Evolutionary conservation across 1,140 invertebrate species (phyloP).

Genomic region (Bombus impatiens): DNA sequence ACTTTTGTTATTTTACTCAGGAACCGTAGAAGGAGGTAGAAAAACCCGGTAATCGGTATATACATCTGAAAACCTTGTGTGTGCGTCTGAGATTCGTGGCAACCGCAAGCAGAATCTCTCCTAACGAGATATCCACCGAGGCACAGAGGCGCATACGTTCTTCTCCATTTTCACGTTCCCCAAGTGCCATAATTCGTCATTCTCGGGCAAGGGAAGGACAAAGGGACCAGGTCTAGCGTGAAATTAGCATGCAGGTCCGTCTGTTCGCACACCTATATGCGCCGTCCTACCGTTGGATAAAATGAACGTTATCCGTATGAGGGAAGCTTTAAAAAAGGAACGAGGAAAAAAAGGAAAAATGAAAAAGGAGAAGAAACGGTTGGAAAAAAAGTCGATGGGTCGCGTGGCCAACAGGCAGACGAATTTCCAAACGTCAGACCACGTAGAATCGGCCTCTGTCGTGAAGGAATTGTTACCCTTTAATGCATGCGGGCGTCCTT

Average conservation of each 20-base stretch:
- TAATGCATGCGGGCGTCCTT: slow-evolving; percentile 78
- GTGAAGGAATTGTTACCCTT: slow-evolving; percentile 78
- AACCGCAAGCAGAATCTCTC: background rate
- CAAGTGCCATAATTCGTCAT: slow-evolving; percentile 32
- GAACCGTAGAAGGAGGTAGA: background rate
- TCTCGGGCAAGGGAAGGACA: slow-evolving; percentile 8
- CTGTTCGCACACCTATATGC: slow-evolving; percentile 44
- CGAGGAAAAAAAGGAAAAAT: background rate
- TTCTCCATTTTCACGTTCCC: background rate
- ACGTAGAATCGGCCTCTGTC: slow-evolving; percentile 48
- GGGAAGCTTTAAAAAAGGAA: slow-evolving; percentile 15
- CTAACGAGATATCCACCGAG: background rate
- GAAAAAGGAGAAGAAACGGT: background rate
- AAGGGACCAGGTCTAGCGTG: slow-evolving; percentile 27
- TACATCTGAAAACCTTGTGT: background rate
- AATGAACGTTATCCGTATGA: slow-evolving; percentile 69
- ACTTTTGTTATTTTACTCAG: slow-evolving; percentile 14
- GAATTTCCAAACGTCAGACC: slow-evolving; percentile 64
- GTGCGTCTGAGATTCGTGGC: background rate
- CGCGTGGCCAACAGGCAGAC: slow-evolving; percentile 68
- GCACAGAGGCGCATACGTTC: background rate
- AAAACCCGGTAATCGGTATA: background rate
- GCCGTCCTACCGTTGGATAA: slow-evolving; percentile 21
- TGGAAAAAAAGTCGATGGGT: slow-evolving; percentile 58
- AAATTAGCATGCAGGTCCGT: slow-evolving; percentile 66